These are phyloP conservation scores for Diadema setosum DNA, from an alignment of 35 echinoderm and acorn worm genomes.

Conservation along the genomic window DNA sequence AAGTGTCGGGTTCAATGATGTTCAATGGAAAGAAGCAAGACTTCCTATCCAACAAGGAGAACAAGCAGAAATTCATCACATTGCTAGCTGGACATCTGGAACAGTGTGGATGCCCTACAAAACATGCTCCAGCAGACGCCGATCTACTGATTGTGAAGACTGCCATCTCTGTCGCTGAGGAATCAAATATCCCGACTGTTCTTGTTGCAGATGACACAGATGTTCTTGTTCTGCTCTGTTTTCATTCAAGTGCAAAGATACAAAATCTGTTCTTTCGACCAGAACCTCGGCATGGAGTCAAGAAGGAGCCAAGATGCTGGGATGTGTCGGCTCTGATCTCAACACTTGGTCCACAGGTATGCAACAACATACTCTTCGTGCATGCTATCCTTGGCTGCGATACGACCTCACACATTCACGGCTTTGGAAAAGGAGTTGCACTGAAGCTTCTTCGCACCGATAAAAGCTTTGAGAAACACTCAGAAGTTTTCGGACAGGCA, in stretches of 20 bases:
- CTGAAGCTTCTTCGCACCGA: not conserved
- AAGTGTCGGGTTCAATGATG: conserved; percentile 23
- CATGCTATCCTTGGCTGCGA: conserved; percentile 49
- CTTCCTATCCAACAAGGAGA: conserved; percentile 46
- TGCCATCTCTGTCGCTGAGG: not conserved
- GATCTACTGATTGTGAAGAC: conserved; percentile 26
- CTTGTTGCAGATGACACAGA: conserved; percentile 18
- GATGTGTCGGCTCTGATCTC: not conserved
- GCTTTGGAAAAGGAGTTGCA: conserved; percentile 1
- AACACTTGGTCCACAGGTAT: not conserved
- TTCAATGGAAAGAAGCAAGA: conserved; percentile 34
- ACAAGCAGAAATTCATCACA: conserved; percentile 40
- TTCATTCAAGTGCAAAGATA: not conserved
- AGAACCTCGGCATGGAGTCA: not conserved
- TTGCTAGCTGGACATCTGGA: conserved; percentile 37
- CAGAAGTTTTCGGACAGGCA: not conserved
- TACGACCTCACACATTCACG: conserved; percentile 2
- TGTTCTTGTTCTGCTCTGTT: not conserved
- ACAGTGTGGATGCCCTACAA: conserved; percentile 12
- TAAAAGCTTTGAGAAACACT: not conserved
- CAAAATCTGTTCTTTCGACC: not conserved
- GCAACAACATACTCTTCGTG: conserved; percentile 22
- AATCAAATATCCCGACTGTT: not conserved
- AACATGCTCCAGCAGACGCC: conserved; percentile 28
- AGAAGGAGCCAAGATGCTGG: not conserved